phyloP scores from a whole-genome alignment of 2,113 vertebrate genomes.

The Nymphicus hollandicus region DNA sequence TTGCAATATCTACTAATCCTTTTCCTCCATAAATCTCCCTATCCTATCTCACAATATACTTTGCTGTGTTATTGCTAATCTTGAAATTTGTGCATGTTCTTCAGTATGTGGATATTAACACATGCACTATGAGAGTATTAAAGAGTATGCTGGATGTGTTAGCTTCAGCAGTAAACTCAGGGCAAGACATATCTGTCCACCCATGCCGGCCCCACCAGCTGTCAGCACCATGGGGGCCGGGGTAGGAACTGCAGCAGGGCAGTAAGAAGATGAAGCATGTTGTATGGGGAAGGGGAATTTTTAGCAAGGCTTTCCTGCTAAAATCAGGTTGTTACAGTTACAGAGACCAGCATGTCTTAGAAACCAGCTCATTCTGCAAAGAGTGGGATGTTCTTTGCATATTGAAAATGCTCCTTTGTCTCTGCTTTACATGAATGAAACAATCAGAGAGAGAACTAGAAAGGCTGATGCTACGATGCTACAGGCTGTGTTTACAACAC shows the following conservation, averaged over 20 bases:
- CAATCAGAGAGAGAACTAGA: background rate
- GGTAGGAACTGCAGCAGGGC: background rate
- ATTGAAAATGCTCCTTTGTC: background rate
- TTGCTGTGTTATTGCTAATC: constrained; percentile 41
- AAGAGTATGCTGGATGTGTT: background rate
- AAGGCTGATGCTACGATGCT: background rate
- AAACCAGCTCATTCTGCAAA: background rate
- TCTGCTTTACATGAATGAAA: background rate
- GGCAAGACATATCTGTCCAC: background rate
- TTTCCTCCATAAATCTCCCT: constrained; percentile 14
- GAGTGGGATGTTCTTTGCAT: background rate
- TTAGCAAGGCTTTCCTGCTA: background rate
- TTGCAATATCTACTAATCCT: constrained; percentile 53
- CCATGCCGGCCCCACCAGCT: fast-evolving
- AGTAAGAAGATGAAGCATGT: background rate
- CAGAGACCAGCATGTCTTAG: background rate
- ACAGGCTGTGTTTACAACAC: background rate
- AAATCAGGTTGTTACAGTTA: background rate
- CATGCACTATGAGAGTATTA: background rate
- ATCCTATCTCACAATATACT: constrained; percentile 29
- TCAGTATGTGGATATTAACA: background rate
- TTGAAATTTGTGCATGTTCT: constrained; percentile 26
- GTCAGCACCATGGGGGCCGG: background rate
- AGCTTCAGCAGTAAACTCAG: background rate
- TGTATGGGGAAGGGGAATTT: background rate